Evolutionary conservation across 2,113 vertebrate genomes (phyloP), one percentile per base, ranked within the genome.

Genomic region (Morone saxatilis): DNA sequence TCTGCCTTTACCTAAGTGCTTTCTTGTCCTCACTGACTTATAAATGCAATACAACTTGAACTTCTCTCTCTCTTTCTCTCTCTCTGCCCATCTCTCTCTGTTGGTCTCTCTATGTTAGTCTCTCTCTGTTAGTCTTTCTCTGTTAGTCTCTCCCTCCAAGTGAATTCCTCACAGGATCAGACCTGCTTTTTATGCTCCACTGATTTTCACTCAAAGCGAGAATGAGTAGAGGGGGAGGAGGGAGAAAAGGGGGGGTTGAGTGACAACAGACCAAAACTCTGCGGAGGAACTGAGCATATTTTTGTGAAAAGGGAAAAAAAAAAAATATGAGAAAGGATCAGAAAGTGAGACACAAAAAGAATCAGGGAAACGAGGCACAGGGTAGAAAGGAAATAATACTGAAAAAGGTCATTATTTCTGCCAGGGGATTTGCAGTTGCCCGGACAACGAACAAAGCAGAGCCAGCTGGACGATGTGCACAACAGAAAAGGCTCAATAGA

Each of bases 111-210:
- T 75, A 51, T 83, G 68, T 83, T 72, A 59, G 77, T 68, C 43
- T 84, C 73, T 38, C 81, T 40, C 67, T 86, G 75, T 84, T 10
- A 6, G 10, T 22, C 22, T 36, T 25, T 70, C 79, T 47, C 11
- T 47, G 45, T 47, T 47, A 47, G 45, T 47, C 11, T 48, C 74
- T 63, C 72, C 71, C 83, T 81, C 73, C 61, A 36, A 81, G 71
- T 90, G 84, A 95, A 95, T 91, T 95, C 94, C 94, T 86, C 92
- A 93, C 88, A 94, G 94, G 94, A 95, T 94, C 92, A 90, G 93
- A 94, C 94, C 93, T 94, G 93, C 92, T 94, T 90, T 94, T 91
- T 89, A 92, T 90, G 91, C 91, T 87, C 76, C 77, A 71, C 87
- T 92, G 81, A 16, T 76, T 92, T 86, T 92, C 70, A 91, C 92